Evolutionary conservation across 2,113 vertebrate species (phyloP).

Genomic region (Theropithecus gelada): DNA sequence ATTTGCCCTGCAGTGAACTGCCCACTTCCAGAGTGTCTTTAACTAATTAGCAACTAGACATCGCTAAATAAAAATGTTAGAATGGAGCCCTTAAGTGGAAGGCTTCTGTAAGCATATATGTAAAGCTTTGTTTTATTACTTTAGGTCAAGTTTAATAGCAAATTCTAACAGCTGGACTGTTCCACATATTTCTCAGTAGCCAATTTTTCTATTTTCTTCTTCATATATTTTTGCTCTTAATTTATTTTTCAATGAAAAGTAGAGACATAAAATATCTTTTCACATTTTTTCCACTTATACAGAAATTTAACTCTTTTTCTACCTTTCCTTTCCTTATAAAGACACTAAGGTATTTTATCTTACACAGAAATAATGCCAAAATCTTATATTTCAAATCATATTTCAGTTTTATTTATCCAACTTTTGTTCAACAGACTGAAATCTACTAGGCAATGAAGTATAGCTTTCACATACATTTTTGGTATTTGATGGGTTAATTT

Average conservation of each 20-base stretch:
- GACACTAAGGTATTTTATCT: background rate
- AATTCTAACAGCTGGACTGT: background rate
- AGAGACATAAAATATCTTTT: background rate
- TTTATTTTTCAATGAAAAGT: background rate
- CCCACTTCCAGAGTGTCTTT: slow-evolving; percentile 44
- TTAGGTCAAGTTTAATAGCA: slow-evolving; percentile 12
- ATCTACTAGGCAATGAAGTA: background rate
- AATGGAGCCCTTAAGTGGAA: background rate
- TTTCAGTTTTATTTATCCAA: background rate
- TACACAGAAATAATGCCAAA: background rate
- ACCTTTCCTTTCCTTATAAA: background rate
- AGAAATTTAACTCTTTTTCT: background rate
- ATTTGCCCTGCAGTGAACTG: slow-evolving; percentile 20
- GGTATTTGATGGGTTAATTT: background rate
- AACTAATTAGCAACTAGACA: slow-evolving; percentile 42
- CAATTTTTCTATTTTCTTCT: background rate
- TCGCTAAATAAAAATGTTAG: background rate
- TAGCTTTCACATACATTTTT: background rate
- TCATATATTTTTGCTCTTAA: background rate
- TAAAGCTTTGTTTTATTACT: slow-evolving; percentile 40
- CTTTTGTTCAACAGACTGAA: background rate
- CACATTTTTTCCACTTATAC: background rate
- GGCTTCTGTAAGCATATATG: background rate
- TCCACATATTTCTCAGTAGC: background rate
- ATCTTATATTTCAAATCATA: background rate